phyloP scores from a whole-genome alignment of 1,140 invertebrate genomes.

The Anoplolepis gracilipes region DNA sequence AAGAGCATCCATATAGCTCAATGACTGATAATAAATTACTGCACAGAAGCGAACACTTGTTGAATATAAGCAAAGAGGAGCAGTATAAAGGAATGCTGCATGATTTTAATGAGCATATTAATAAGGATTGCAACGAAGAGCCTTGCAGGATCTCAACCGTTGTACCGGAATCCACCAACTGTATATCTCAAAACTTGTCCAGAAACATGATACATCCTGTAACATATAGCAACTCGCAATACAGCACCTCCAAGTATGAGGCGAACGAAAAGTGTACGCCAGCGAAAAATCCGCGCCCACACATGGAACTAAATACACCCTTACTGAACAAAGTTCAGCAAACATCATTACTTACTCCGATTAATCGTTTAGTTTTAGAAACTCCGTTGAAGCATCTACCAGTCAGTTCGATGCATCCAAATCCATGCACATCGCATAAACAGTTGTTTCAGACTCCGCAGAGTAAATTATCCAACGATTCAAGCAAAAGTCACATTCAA shows the following conservation, averaged over 20 bases:
- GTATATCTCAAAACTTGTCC: not conserved
- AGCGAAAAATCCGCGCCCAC: not conserved
- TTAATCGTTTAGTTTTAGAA: constrained; percentile 62
- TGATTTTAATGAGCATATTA: constrained; percentile 1
- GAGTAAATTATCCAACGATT: constrained; percentile 65
- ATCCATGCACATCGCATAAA: constrained; percentile 78
- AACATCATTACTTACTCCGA: constrained; percentile 7
- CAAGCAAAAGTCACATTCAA: constrained; percentile 66
- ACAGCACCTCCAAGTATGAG: not conserved
- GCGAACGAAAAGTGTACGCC: constrained; percentile 30
- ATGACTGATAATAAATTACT: not conserved
- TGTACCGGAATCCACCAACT: not conserved
- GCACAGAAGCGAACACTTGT: not conserved
- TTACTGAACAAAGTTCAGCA: not conserved
- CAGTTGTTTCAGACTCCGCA: constrained; percentile 81
- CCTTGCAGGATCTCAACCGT: not conserved
- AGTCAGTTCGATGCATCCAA: constrained; percentile 68
- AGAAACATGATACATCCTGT: not conserved
- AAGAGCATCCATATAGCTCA: not conserved
- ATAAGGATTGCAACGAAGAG: not conserved
- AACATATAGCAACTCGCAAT: constrained; percentile 1
- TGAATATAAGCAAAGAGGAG: constrained; percentile 24
- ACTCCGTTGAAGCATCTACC: constrained; percentile 80
- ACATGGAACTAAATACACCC: not conserved
- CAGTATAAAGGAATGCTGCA: not conserved